Evolutionary conservation across 2,888 invertebrate species (phyloP), one percentile per base, ranked within the genome.

Genomic region (Erebia ligea): DNA sequence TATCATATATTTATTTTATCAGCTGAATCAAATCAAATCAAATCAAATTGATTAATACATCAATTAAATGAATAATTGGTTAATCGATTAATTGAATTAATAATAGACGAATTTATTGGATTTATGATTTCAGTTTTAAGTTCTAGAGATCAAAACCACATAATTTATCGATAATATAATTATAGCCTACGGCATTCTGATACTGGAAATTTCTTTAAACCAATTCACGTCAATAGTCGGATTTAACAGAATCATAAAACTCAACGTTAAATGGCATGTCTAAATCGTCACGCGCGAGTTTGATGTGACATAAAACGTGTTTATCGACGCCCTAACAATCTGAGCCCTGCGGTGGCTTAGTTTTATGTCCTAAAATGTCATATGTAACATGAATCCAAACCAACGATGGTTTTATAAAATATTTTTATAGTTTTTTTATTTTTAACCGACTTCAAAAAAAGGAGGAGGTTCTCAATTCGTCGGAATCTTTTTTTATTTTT

Each of bases 221-320:
- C 64, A 40, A 17, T 64, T 34, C 52, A 64, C 52, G 64, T 52
- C 40, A 52, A 61, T 15, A 62, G 48, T 15, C 11, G 40, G 64
- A 52, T 64, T n/a, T n/a, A 54, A 6, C 11, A 40, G 52, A 34
- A 64, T 40, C 66, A 57, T 66, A 66, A 42, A 57, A 66, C 42
- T 54, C 56, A 66, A 56, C 13, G 10, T 64, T 50, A 56, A 65
- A 17, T n/a, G 45, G 66, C 10, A 15, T 45, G 56, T 57, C 42
- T 57, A 42, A 40, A 57, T 67, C 40, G 57, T 67, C 70, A 70
- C 70, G 62, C 54, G 54, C 57, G 13, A 19, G 19, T 66, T 70
- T 45, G 59, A 48, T 62, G 66, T 45, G 48, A 15, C 62, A 50
- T 57, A 52, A 67, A 70, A 56, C 25, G 56, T 64, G 42, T 57